Conservation (phyloP, 1,140 invertebrate genomes). For the Galendromus occidentalis region DNA sequence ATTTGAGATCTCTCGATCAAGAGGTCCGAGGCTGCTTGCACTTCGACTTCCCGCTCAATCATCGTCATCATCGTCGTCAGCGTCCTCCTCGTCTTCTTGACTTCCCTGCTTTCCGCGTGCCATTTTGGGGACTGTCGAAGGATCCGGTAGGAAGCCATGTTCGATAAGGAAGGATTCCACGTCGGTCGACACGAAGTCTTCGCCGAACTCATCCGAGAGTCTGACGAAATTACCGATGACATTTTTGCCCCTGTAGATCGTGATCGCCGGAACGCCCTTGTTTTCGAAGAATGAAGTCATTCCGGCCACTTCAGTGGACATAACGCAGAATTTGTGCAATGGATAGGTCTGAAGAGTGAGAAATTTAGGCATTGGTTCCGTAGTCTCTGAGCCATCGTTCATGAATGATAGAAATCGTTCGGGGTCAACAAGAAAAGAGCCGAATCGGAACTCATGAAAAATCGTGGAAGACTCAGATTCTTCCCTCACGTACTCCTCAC, state of each 20-base stretch:
- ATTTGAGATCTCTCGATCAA: no score
- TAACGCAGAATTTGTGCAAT: background rate
- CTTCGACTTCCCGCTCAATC: background rate
- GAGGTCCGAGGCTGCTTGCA: no score
- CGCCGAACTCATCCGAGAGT: conserved; percentile 60
- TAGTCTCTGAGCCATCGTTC: background rate
- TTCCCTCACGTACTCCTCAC: no score
- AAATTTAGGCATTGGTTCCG: background rate
- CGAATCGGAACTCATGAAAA: no score
- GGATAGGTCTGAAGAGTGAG: conserved; percentile 15
- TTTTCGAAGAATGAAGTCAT: conserved; percentile 16
- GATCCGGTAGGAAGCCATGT: conserved; percentile 22
- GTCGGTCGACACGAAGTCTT: conserved; percentile 73
- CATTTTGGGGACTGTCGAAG: conserved; percentile 16
- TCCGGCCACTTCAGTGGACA: background rate
- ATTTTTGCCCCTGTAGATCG: conserved; percentile 72
- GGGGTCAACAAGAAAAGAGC: no score
- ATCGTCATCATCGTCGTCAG: conserved; percentile 10
- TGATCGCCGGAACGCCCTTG: conserved; percentile 68
- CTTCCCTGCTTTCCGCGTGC: background rate
- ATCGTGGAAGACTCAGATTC: no score
- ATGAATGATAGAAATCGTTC: no score
- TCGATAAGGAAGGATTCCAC: conserved; percentile 74
- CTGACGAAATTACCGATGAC: conserved; percentile 81
- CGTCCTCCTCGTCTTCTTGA: conserved; percentile 1